Evolutionary conservation across 2,888 invertebrate genomes (phyloP), one percentile per base, ranked within the genome.

Genomic region (Emmelina monodactyla): DNA sequence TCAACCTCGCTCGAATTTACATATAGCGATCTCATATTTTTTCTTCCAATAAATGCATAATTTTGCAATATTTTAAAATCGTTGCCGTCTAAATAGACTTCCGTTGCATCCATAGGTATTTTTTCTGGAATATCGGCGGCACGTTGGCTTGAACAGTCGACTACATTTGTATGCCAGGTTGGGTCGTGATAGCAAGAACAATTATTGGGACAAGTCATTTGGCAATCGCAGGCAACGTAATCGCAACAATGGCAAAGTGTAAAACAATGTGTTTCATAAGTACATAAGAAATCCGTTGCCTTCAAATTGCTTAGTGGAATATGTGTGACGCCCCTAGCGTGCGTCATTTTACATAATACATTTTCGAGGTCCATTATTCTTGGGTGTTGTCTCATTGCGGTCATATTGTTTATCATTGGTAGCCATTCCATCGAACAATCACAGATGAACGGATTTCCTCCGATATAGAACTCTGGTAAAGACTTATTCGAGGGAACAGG

Each of bases 371-470:
- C 95, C 86, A 93, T 91, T 50, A 95, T 88, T 42, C 87, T 84
- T 2, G 95, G 93, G 67, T 94, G 90, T 61, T 92, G 92, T 37
- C 92, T 83, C 48, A 88, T 85, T 7, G 85, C 83, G 43, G 90
- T 90, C 83, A 91, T 87, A 70, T 91, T 91, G 78, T 94, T 94
- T 71, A 94, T 89, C 53, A 90, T 83, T 57, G 93, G 92, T 57
- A 95, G 70, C 96, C 96, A 97, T 66, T 94, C 94, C 93, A 96
- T 93, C 33, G 91, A 89, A 70, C 97, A 96, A 72, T 94, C 94
- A 72, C 96, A 97, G 60, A 91, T 88, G 75, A 96, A 92, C 41
- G 95, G 95, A 80, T 97, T 97, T 48, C 92, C 92, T 48, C 92
- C 94, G 53, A 96, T 83, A 66, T 92, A 94, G 73, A 96, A 92